Percentiles rank a stretch among this genome's conserved stretches.
Conservation (phyloP, 1,140 invertebrate species). For the Chlorops oryzae region DNA sequence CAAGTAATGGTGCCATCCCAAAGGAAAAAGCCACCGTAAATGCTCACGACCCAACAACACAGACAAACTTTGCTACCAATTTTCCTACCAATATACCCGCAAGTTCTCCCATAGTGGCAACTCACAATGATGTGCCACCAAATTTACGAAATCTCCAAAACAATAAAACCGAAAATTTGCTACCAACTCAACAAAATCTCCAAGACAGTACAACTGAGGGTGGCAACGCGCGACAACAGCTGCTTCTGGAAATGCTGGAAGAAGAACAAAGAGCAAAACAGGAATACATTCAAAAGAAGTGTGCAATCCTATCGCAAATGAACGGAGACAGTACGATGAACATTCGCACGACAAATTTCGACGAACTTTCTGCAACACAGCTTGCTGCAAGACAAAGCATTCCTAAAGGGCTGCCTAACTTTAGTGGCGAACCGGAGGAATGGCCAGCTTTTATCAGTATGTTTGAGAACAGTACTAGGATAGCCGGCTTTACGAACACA, state of each 20-base stretch:
- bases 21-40: background rate
- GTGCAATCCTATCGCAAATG: background rate
- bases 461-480: constrained; percentile 5
- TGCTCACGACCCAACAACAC: background rate
- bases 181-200: too few relatives aligned
- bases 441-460: constrained; percentile 9
- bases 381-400: constrained; percentile 2
- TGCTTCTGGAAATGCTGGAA: constrained; percentile 7
- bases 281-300: constrained; percentile 6
- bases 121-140: too few relatives aligned
- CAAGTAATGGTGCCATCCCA: too few relatives aligned
- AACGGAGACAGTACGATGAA: background rate
- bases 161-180: too few relatives aligned
- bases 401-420: constrained; percentile 1
- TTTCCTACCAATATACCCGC: too few relatives aligned
- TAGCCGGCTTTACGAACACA: too few relatives aligned
- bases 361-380: constrained; percentile 5
- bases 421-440: constrained; percentile 10
- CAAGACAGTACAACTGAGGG: too few relatives aligned
- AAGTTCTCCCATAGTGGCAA: too few relatives aligned
- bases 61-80: too few relatives aligned
- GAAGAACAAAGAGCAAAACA: constrained; percentile 6
- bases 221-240: background rate
- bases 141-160: too few relatives aligned
- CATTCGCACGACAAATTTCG: background rate